Percentiles rank a stretch among this genome's conserved stretches.
Evolutionary conservation across 2,888 invertebrate species (phyloP).

Genomic region (Cataglyphis cursor): DNA sequence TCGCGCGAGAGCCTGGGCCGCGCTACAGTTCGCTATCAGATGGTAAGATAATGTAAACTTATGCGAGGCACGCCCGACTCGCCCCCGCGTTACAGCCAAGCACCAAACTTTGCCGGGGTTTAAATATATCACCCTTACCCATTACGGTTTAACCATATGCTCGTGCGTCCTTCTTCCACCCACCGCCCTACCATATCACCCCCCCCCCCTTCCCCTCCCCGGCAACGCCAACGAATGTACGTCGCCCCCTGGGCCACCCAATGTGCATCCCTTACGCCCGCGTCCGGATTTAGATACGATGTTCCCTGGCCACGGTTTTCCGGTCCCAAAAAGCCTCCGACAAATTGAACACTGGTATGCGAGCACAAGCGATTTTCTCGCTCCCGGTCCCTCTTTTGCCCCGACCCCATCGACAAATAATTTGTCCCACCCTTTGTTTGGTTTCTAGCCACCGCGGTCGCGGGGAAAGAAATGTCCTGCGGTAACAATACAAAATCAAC

Average conservation of each 20-base stretch:
- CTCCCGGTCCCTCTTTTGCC: neutral
- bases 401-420: constrained; percentile 30
- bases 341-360: constrained; percentile 58
- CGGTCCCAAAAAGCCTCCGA: constrained; percentile 61
- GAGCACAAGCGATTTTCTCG: constrained; percentile 30
- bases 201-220: neutral
- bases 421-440: constrained; percentile 21
- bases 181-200: constrained; percentile 32
- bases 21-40: constrained; percentile 83
- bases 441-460: neutral
- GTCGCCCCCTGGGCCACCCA: constrained; percentile 53
- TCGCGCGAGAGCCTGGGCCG: constrained; percentile 59
- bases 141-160: constrained; percentile 86
- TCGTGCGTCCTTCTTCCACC: constrained; percentile 67
- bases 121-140: constrained; percentile 85
- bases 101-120: constrained; percentile 85
- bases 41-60: constrained; percentile 87
- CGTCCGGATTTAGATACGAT: constrained; percentile 70
- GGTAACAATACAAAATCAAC: constrained; percentile 5
- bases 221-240: constrained; percentile 62
- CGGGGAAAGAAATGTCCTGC: constrained; percentile 7
- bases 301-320: constrained; percentile 12
- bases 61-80: constrained; percentile 86
- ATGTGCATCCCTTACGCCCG: constrained; percentile 65
- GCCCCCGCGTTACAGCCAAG: constrained; percentile 70